These are phyloP conservation scores for Cephus runcator DNA, from an alignment of 2,888 invertebrate genomes.

Conservation along the genomic window DNA sequence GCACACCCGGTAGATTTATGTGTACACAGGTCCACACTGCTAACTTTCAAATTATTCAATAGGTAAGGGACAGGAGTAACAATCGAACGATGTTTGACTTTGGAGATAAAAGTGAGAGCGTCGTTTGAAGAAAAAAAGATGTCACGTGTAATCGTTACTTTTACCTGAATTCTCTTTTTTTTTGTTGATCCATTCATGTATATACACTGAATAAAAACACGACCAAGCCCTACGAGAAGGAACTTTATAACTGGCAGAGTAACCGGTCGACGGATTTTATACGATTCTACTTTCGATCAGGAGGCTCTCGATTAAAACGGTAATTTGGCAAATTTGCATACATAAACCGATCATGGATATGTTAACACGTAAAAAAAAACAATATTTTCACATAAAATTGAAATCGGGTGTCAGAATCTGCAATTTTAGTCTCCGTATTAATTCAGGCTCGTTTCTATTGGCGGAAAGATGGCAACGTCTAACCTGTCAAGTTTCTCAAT, in stretches of 20 bases:
- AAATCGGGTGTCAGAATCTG: neutral
- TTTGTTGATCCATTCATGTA: neutral
- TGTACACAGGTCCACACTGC: neutral
- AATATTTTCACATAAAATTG: neutral
- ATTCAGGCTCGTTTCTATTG: neutral
- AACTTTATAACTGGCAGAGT: neutral
- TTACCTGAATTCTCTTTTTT: neutral
- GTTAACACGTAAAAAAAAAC: neutral
- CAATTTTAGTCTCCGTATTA: neutral
- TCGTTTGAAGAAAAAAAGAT: neutral
- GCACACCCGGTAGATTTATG: neutral
- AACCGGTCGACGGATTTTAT: neutral
- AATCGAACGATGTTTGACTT: neutral
- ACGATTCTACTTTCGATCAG: constrained; percentile 4
- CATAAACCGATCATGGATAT: neutral
- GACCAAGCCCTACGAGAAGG: neutral
- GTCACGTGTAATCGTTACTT: neutral
- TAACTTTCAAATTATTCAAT: neutral
- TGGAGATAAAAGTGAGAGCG: neutral
- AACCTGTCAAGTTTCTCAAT: constrained; percentile 42
- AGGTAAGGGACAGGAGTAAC: neutral
- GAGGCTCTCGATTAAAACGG: constrained; percentile 2
- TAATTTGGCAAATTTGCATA: neutral
- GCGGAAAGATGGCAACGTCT: neutral
- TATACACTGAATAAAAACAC: neutral